Conservation (phyloP, 2,888 invertebrate genomes). For the Candidula unifasciata region DNA sequence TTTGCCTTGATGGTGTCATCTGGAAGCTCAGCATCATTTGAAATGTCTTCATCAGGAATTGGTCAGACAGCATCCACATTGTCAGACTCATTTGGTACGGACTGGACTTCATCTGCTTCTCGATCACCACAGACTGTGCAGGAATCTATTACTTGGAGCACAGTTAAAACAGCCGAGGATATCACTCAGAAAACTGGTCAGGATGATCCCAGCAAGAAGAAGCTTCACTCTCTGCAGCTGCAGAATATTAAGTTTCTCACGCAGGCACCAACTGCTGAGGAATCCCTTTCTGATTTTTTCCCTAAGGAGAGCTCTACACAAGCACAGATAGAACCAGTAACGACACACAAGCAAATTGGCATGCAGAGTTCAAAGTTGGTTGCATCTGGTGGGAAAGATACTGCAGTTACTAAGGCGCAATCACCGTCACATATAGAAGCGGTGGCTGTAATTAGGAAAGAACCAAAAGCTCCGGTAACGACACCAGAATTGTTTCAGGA, state of each 20-base stretch:
- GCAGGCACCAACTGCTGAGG: conserved; percentile 36
- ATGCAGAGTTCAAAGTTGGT: neutral
- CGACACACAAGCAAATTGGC: neutral
- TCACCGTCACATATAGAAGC: neutral
- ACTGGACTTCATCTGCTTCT: conserved; percentile 3
- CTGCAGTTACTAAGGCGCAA: neutral
- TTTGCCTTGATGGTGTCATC: conserved; percentile 36
- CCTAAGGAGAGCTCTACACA: neutral
- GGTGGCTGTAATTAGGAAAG: neutral
- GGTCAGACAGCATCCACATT: neutral
- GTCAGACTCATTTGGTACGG: neutral
- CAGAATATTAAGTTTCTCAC: conserved; percentile 48
- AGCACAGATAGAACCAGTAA: neutral
- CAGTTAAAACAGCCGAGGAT: neutral
- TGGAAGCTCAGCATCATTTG: conserved; percentile 15
- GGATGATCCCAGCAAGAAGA: conserved; percentile 38
- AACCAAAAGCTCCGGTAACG: neutral
- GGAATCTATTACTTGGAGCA: neutral
- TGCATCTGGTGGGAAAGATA: neutral
- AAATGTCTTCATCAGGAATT: conserved; percentile 15
- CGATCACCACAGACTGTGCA: conserved; percentile 16
- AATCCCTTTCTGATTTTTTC: conserved; percentile 25
- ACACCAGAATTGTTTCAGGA: neutral
- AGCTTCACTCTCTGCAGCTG: conserved; percentile 44
- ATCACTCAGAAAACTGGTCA: neutral